Evolutionary conservation across 2,797 vertebrate species (phyloP), one percentile per base, ranked within the genome.

Genomic region (Falco biarmicus): DNA sequence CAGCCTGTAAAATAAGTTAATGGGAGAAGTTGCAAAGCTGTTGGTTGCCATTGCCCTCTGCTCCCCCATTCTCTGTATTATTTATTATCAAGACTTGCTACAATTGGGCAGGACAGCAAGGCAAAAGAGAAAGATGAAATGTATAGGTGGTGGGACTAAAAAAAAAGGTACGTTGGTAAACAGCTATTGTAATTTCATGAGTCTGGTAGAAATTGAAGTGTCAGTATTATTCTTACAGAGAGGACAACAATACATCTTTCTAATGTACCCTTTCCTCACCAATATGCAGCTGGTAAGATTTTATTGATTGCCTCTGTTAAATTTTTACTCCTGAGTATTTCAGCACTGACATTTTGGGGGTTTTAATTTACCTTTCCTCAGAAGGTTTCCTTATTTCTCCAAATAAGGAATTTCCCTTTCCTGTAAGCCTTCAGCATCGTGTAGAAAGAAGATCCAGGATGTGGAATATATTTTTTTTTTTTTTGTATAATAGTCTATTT

Each of bases 21-120:
- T n/a, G 29, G 64, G 21, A 66, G 24, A 74, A 86, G 21, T 10
- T 84, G 20, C 24, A 43, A 84, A 81, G 15, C 34, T 51, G 3
- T 39, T 79, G 31, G 41, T 73, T 79, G 57, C 32, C 17, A 20
- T 61, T 79, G 25, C 48, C 25, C n/a, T 74, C 25, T 3, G 1
- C 66, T 84, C 15, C 29, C 20, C 28, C 0, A 0, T 56, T 65
- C 31, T 48, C 26, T 50, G 13, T 22, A 47, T 45, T 28, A 4
- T 51, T 41, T 41, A 41, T 41, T 41, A 41, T 41, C 39, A 48
- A 34, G 19, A 41, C 10, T 41, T 65, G 21, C 31, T 86, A 8
- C 14, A 25, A 2, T 17, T 87, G 54, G 32, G 65, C 56, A 88
- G 43, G 21, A 31, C 28, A 88, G 31, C 41, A 68, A 60, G 37